Evolutionary conservation across 2,797 vertebrate genomes (phyloP).

Genomic region (Aselliscus stoliczkanus): DNA sequence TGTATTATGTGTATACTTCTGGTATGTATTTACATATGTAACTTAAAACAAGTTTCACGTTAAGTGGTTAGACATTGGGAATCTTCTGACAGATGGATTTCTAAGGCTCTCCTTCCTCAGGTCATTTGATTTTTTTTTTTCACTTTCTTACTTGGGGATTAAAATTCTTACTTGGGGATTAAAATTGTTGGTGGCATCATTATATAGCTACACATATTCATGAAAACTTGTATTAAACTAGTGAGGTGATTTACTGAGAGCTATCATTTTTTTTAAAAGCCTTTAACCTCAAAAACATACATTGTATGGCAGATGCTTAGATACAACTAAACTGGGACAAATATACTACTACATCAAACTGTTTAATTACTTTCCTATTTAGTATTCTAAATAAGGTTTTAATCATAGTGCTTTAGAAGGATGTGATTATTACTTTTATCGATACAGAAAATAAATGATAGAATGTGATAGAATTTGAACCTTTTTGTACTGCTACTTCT

Average conservation of each 20-base stretch:
- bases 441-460: neutral
- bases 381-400: neutral
- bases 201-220: neutral
- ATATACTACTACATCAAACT: neutral
- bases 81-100: neutral
- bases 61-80: neutral
- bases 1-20: neutral
- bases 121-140: neutral
- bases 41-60: neutral
- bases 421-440: conserved; percentile 2
- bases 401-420: neutral
- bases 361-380: neutral
- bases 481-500: neutral
- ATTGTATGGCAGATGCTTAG: neutral
- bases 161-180: conserved; percentile 27
- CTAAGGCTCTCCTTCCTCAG: neutral
- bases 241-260: conserved; percentile 15
- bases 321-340: neutral
- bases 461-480: neutral
- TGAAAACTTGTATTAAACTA: conserved; percentile 25
- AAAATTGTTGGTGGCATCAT: conserved; percentile 22
- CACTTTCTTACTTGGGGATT: conserved; percentile 1
- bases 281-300: neutral
- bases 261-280: neutral
- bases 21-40: neutral